Evolutionary conservation across 2,888 invertebrate genomes (phyloP), one percentile per base, ranked within the genome.

Genomic region (Aporophyla nigra): DNA sequence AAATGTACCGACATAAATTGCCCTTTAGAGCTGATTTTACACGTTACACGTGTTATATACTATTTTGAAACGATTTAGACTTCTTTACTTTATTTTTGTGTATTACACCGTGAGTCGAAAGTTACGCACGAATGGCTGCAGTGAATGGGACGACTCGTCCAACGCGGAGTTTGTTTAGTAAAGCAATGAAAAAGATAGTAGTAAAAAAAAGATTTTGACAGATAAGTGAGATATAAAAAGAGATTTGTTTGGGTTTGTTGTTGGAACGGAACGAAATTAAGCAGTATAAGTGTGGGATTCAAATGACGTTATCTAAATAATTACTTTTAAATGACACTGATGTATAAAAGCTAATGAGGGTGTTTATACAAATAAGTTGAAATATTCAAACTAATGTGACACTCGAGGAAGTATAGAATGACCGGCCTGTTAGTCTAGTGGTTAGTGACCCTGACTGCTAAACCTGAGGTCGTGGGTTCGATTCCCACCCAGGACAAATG

Each of bases 71-170:
- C 1, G 4, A 56, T 14, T 71, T 16, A 56, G 6, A 21, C 76
- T 83, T 80, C 83, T 83, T 76, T 16, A 24, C 9, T 27, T 16
- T 5, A 21, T 49, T 72, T 40, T 54, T 16, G 14, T 19, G 16
- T 58, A 21, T 12, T 10, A n/a, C 0, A 63, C 51, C 53, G 59
- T 80, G 76, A 84, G 76, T 76, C 54, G 84, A 84, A 83, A 83
- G 83, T 84, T 69, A 68, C 77, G 83, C 83, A 71, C 73, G 81
- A 83, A 77, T 51, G 81, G 19, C 40, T 19, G 51, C 65, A 77
- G 77, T 81, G 85, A 83, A 84, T 83, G 65, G 74, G 68, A 51
- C 63, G 59, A 43, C 16, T 56, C 69, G 24, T n/a, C 65, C 40
- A 46, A 27, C 58, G 71, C 1, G 24, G 19, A 77, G 61, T 84